Percentiles rank a stretch among this genome's conserved stretches.
Conservation (phyloP, 2,888 invertebrate genomes). For the Escarpia spicata region DNA sequence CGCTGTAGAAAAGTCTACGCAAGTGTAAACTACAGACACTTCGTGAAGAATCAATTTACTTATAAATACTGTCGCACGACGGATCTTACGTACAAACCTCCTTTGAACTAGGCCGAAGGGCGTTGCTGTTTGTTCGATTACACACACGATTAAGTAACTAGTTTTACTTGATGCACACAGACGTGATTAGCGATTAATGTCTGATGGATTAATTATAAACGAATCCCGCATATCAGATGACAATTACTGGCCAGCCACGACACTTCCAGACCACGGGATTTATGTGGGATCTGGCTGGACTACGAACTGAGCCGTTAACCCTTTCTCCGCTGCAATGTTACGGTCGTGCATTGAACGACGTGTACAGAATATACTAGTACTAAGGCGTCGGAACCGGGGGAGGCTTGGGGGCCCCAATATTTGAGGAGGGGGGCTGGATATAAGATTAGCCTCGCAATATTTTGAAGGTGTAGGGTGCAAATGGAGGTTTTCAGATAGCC, state of each 20-base stretch:
- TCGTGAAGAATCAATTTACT: too few species aligned
- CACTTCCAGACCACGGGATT: not conserved
- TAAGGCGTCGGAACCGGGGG: too few species aligned
- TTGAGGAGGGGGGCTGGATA: too few species aligned
- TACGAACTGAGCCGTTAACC: not conserved
- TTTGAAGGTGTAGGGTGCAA: too few species aligned
- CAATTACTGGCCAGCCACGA: not conserved
- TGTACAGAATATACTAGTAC: too few species aligned
- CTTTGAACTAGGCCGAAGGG: not conserved
- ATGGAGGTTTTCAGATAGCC: too few species aligned
- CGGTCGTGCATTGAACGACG: not conserved
- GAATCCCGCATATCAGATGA: not conserved
- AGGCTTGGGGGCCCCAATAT: too few species aligned
- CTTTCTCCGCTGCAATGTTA: not conserved
- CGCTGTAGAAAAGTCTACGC: too few species aligned
- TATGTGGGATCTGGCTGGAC: not conserved
- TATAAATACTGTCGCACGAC: too few species aligned
- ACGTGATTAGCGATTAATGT: not conserved
- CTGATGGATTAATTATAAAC: constrained; percentile 16
- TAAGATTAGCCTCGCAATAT: too few species aligned
- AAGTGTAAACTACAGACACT: too few species aligned
- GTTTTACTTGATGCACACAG: not conserved
- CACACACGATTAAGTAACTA: not conserved
- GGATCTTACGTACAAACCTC: too few species aligned
- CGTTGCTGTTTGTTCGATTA: not conserved